Conservation (phyloP, 2,797 vertebrate species). For the Falco berigora region DNA sequence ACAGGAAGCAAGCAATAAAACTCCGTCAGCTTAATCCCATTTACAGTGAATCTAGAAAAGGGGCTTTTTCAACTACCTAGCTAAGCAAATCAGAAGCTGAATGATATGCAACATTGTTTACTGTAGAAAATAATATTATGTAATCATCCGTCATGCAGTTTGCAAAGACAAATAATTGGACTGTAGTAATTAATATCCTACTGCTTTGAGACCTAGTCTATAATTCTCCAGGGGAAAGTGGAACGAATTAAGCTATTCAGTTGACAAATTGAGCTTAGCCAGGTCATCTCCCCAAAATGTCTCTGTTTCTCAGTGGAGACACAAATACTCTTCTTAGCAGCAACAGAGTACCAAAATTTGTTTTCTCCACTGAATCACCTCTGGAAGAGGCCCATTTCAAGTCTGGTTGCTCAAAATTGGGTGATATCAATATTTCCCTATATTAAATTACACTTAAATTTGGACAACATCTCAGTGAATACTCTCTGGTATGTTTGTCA, state of each 20-base stretch:
- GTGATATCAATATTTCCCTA: neutral
- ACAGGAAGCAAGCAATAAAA: neutral
- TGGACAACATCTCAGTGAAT: neutral
- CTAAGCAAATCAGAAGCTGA: neutral
- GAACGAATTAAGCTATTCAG: neutral
- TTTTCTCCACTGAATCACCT: neutral
- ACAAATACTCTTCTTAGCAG: neutral
- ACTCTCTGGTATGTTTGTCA: neutral
- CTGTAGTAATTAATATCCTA: neutral
- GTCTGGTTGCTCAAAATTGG: neutral
- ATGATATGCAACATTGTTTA: neutral
- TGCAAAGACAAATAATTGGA: neutral
- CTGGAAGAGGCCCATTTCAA: neutral
- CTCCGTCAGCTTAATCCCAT: neutral
- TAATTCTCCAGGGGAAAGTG: neutral
- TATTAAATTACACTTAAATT: neutral
- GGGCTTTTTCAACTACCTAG: neutral
- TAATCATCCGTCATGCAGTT: neutral
- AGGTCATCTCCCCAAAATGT: neutral
- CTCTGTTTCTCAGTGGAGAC: neutral
- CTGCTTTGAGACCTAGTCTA: neutral
- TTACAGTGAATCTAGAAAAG: neutral
- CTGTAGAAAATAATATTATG: neutral
- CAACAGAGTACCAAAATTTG: neutral
- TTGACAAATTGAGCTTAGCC: neutral